phyloP scores from a whole-genome alignment of 1,140 invertebrate species.

The Dolichoris vasculosae region DNA sequence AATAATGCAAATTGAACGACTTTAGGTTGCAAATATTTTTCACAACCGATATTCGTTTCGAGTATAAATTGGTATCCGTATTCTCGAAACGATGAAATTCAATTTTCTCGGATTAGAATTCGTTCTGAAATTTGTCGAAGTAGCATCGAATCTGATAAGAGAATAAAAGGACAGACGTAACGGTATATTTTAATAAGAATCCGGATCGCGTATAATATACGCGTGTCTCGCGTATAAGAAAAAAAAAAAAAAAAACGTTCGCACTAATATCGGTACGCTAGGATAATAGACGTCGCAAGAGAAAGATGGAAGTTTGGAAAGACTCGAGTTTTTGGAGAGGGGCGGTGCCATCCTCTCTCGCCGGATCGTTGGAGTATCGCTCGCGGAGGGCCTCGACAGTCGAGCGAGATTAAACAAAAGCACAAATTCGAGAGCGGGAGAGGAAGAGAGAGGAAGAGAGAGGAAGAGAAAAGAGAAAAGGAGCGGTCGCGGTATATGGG shows the following conservation, averaged over 20 bases:
- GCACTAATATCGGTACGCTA: slow-evolving; percentile 19
- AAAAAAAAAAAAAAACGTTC: not conserved
- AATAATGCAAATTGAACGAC: not conserved
- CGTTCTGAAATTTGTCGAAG: not conserved
- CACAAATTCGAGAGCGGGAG: slow-evolving; percentile 33
- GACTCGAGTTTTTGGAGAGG: not conserved
- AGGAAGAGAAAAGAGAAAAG: not conserved
- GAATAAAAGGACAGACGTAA: not conserved
- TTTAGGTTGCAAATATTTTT: not conserved
- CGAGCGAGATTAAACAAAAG: slow-evolving; percentile 68
- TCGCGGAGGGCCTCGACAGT: slow-evolving; percentile 32
- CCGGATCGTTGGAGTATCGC: slow-evolving; percentile 19
- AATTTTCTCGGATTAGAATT: not conserved
- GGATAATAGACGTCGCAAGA: not conserved
- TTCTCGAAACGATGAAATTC: not conserved
- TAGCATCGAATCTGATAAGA: slow-evolving; percentile 4
- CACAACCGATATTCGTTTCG: not conserved
- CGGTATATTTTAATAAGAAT: slow-evolving; percentile 8
- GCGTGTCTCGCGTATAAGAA: slow-evolving; percentile 51
- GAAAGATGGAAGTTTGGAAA: not conserved
- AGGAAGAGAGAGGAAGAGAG: not conserved
- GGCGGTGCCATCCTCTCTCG: slow-evolving; percentile 25
- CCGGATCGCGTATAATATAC: slow-evolving; percentile 64
- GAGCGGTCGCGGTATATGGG: not conserved
- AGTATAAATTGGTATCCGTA: not conserved